phyloP scores from a whole-genome alignment of 2,888 invertebrate genomes.

The Andricus curvator region DNA sequence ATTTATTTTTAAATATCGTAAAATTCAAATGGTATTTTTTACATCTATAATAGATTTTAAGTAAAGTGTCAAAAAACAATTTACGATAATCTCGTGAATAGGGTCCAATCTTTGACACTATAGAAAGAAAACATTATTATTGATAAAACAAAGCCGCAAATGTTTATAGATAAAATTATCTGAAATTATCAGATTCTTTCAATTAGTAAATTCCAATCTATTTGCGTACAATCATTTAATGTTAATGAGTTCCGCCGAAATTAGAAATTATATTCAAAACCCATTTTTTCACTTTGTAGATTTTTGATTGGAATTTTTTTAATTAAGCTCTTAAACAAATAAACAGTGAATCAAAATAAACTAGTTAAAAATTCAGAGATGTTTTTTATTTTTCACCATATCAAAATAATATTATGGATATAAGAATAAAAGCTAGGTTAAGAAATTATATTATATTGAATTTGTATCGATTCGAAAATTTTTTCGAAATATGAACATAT shows the following conservation, averaged over 20 bases:
- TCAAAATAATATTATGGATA: neutral
- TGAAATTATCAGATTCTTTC: neutral
- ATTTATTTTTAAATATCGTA: neutral
- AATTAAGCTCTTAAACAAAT: neutral
- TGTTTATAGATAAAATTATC: neutral
- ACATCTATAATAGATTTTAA: constrained; percentile 1
- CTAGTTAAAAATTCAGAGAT: neutral
- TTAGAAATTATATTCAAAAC: neutral
- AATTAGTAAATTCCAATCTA: neutral
- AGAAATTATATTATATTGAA: too few species aligned
- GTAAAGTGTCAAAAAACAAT: neutral
- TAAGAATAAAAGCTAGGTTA: too few species aligned
- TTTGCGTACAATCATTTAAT: neutral
- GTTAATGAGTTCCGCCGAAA: neutral
- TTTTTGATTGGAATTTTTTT: neutral
- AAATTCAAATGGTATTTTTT: constrained; percentile 3
- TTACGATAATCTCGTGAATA: neutral
- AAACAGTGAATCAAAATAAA: constrained; percentile 18
- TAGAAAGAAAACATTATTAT: neutral
- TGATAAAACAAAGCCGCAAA: neutral
- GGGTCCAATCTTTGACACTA: constrained; percentile 16
- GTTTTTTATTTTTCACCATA: neutral
- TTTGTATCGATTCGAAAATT: too few species aligned
- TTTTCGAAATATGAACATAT: too few species aligned
- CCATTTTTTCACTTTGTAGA: neutral